phyloP scores from a whole-genome alignment of 2,113 vertebrate genomes.

The Meleagris gallopavo region DNA sequence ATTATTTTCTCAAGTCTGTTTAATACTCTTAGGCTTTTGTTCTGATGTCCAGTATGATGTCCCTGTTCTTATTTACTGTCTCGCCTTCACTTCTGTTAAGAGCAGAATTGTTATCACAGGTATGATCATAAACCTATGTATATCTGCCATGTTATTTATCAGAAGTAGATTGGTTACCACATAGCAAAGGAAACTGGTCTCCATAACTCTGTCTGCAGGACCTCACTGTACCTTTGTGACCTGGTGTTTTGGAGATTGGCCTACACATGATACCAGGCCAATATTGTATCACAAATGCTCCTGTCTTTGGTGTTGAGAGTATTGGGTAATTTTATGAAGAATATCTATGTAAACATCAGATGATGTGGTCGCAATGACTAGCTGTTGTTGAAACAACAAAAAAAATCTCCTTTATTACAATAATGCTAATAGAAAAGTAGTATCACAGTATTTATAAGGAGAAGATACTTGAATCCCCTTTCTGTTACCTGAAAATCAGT shows the following conservation, averaged over 20 bases:
- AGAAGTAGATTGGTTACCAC: not conserved
- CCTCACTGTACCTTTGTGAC: not conserved
- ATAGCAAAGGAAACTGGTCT: not conserved
- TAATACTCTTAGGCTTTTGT: not conserved
- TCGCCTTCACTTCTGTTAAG: not conserved
- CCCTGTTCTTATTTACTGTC: not conserved
- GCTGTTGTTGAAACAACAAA: no score
- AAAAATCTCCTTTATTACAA: not conserved
- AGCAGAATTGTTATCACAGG: not conserved
- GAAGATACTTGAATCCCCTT: not conserved
- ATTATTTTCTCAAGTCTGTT: not conserved
- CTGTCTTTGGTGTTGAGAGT: not conserved
- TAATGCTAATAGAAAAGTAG: not conserved
- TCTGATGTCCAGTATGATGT: not conserved
- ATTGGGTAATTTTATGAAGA: not conserved
- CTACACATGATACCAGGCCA: not conserved
- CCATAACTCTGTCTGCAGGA: not conserved
- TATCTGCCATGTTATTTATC: not conserved
- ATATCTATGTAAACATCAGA: not conserved
- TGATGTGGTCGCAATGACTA: not conserved
- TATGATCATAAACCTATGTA: not conserved
- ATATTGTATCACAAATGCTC: not conserved
- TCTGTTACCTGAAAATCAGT: not conserved
- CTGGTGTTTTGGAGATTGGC: not conserved
- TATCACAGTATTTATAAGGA: not conserved